phyloP scores from a whole-genome alignment of 2,888 invertebrate species.

The Acholoe squamosa region DNA sequence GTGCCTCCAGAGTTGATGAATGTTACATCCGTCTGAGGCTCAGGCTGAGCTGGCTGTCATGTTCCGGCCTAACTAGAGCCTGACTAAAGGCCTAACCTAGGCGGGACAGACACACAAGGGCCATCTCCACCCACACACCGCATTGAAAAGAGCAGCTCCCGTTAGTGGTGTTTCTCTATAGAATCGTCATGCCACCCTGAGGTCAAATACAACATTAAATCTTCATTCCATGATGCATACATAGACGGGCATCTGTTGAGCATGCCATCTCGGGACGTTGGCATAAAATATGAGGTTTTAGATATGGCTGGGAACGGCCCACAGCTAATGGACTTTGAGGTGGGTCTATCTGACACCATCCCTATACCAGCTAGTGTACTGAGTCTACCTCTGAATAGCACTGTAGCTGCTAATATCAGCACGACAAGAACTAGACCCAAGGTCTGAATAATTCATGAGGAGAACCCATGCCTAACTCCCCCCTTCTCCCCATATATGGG shows the following conservation, averaged over 20 bases:
- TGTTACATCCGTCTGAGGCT: constrained; percentile 38
- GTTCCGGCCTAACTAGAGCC: neutral
- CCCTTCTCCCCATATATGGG: no score
- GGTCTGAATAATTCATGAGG: no score
- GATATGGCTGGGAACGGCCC: neutral
- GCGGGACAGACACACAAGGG: neutral
- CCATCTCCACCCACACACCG: neutral
- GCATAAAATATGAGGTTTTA: constrained; percentile 27
- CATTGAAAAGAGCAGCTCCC: neutral
- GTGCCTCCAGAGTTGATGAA: constrained; percentile 41
- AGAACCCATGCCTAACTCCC: no score
- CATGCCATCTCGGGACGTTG: neutral
- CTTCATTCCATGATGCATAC: constrained; percentile 14
- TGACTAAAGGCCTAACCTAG: constrained; percentile 11
- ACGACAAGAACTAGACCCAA: no score
- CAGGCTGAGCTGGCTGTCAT: neutral
- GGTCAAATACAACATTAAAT: constrained; percentile 30
- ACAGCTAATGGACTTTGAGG: constrained; percentile 5
- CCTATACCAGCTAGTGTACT: no score
- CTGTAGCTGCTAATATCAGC: no score
- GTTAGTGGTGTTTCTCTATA: constrained; percentile 19
- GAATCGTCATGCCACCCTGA: neutral
- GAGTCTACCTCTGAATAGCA: no score
- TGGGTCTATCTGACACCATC: neutral
- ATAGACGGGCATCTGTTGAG: neutral